phyloP scores from a whole-genome alignment of 2,888 invertebrate genomes.

The Metalampra italica region DNA sequence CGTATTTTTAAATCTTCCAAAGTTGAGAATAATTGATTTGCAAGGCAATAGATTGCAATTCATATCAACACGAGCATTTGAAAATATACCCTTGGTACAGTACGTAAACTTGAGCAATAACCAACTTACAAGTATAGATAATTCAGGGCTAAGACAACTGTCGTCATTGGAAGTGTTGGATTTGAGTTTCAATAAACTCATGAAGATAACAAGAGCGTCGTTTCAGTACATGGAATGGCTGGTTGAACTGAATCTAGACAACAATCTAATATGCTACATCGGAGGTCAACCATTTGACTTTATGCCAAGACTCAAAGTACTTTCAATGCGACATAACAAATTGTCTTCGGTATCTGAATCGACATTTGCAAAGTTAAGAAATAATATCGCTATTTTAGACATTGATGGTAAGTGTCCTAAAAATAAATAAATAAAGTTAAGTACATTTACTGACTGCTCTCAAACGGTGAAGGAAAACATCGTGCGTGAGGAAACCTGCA shows the following conservation, averaged over 20 bases:
- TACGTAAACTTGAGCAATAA: constrained; percentile 92
- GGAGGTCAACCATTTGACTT: constrained; percentile 89
- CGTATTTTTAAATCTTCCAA: constrained; percentile 87
- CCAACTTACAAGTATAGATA: constrained; percentile 85
- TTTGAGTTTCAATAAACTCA: constrained; percentile 87
- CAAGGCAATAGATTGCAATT: constrained; percentile 88
- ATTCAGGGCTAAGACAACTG: constrained; percentile 85
- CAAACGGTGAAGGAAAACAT: too few relatives aligned
- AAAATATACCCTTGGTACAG: constrained; percentile 86
- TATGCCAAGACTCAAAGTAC: constrained; percentile 89
- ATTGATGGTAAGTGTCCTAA: constrained; percentile 83
- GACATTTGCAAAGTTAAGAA: constrained; percentile 85
- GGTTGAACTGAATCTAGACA: constrained; percentile 90
- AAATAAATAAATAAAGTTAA: neutral
- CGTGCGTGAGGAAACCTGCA: too few relatives aligned
- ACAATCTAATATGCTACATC: constrained; percentile 89
- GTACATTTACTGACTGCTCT: too few relatives aligned
- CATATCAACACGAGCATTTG: constrained; percentile 86
- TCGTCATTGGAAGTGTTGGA: constrained; percentile 91
- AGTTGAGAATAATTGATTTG: constrained; percentile 85
- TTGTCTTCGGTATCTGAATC: constrained; percentile 85
- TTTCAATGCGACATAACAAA: constrained; percentile 87
- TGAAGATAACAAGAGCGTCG: constrained; percentile 83
- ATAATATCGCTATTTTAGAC: constrained; percentile 89
- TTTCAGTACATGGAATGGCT: constrained; percentile 89